Percentiles rank a stretch among this genome's conserved stretches.
These are phyloP conservation scores for Ischnura elegans DNA, from an alignment of 2,888 invertebrate species.

Conservation along the genomic window DNA sequence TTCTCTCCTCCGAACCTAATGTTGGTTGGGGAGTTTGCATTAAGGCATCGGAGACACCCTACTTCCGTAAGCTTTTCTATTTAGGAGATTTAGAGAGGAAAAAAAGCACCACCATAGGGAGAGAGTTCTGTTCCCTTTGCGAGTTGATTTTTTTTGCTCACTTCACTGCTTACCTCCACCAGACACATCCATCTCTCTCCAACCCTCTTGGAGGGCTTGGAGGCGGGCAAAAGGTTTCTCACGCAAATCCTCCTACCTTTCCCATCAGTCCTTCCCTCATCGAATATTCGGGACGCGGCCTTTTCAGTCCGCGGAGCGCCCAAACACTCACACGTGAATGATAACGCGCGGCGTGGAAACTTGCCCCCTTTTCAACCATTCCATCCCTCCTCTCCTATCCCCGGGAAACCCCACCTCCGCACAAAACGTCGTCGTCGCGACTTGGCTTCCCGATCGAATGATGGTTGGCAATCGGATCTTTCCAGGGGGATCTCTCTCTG, in stretches of 20 bases:
- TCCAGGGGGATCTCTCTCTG: not conserved
- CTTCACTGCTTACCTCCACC: not conserved
- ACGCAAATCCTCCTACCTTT: not conserved
- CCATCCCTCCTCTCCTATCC: too few species aligned
- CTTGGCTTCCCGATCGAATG: conserved; percentile 4
- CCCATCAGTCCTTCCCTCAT: not conserved
- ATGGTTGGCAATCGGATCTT: not conserved
- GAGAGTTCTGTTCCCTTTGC: not conserved
- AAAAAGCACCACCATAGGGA: not conserved
- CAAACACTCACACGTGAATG: not conserved
- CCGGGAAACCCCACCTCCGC: too few species aligned
- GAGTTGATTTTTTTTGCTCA: not conserved
- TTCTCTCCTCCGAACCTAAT: too few species aligned
- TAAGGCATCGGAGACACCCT: not conserved
- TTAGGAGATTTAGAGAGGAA: not conserved
- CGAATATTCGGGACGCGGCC: conserved; percentile 10
- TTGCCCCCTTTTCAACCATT: not conserved
- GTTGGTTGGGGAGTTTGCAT: not conserved
- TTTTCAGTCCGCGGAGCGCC: not conserved
- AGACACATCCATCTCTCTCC: not conserved
- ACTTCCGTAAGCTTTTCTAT: not conserved
- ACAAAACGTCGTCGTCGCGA: not conserved
- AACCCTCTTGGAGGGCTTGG: too few species aligned
- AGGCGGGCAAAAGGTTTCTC: not conserved
- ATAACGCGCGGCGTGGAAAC: not conserved